Percentiles rank a stretch among this genome's conserved stretches.
Evolutionary conservation across 1,140 invertebrate genomes (phyloP).

Genomic region (Polypedilum pembai): DNA sequence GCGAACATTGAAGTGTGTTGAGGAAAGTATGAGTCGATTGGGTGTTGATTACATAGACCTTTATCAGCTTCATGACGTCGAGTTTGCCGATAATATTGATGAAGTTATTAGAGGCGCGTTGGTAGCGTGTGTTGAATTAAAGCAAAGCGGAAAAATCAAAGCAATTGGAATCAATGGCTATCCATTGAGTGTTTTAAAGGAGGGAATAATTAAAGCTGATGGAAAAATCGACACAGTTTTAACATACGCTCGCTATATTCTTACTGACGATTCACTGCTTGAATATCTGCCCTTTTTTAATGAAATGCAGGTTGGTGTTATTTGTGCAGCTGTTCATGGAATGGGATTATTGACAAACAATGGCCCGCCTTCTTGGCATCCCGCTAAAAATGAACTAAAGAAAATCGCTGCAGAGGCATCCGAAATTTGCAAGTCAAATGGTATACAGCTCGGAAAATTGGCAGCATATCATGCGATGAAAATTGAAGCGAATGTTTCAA

Average conservation of each 20-base stretch:
- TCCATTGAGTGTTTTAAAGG: slow-evolving; percentile 64
- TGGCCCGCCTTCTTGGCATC: slow-evolving; percentile 78
- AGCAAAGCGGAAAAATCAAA: slow-evolving; percentile 66
- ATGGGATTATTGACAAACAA: slow-evolving; percentile 74
- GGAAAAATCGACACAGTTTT: slow-evolving; percentile 52
- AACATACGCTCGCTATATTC: slow-evolving; percentile 68
- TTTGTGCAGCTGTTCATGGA: slow-evolving; percentile 70
- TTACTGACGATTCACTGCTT: slow-evolving; percentile 68
- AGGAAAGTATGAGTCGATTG: slow-evolving; percentile 65
- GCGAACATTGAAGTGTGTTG: slow-evolving; percentile 65
- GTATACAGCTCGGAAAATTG: slow-evolving; percentile 61
- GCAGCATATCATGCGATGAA: slow-evolving; percentile 58
- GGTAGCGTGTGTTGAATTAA: slow-evolving; percentile 65
- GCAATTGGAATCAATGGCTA: slow-evolving; percentile 87
- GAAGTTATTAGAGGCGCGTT: slow-evolving; percentile 78
- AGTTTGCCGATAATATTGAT: slow-evolving; percentile 73
- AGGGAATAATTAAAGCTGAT: slow-evolving; percentile 54
- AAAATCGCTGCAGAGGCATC: slow-evolving; percentile 52
- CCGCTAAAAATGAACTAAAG: slow-evolving; percentile 61
- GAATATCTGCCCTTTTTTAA: slow-evolving; percentile 69
- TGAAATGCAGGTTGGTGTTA: slow-evolving; percentile 64
- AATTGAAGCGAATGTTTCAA: slow-evolving; percentile 48
- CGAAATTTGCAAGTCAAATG: slow-evolving; percentile 57
- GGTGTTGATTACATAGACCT: slow-evolving; percentile 80
- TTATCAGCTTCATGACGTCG: slow-evolving; percentile 85